These are phyloP conservation scores for Cephalopterus ornatus DNA, from an alignment of 2,113 vertebrate species.

Conservation along the genomic window DNA sequence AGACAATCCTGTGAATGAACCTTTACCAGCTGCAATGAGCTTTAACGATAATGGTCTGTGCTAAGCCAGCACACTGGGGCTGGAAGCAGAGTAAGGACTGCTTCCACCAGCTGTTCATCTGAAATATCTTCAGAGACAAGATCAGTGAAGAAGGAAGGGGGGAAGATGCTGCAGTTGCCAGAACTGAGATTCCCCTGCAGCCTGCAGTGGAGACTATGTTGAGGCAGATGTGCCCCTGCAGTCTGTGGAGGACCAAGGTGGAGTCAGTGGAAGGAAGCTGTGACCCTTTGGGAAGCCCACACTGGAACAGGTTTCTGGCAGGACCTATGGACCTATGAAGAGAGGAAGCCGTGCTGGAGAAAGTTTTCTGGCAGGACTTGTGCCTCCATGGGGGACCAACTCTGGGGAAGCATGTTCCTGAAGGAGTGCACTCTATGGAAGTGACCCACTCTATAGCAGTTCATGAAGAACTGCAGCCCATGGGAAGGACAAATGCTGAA, in stretches of 20 bases:
- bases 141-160: not conserved
- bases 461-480: too few species aligned
- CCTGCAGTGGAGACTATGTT: not conserved
- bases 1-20: not conserved
- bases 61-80: not conserved
- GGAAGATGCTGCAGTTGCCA: not conserved
- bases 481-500: fast-evolving
- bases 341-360: not conserved
- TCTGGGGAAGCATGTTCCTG: not conserved
- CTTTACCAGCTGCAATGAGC: not conserved
- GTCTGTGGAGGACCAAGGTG: too few species aligned
- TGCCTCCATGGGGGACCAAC: not conserved
- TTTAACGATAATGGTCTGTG: not conserved
- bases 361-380: not conserved
- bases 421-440: fast-evolving
- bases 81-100: not conserved
- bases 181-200: not conserved
- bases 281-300: not conserved
- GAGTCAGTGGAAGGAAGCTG: not conserved
- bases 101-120: not conserved
- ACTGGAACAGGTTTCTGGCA: not conserved
- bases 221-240: not conserved
- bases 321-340: not conserved
- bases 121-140: not conserved
- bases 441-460: too few species aligned